Conservation (phyloP, 1,140 invertebrate genomes). For the Colletes latitarsis region DNA sequence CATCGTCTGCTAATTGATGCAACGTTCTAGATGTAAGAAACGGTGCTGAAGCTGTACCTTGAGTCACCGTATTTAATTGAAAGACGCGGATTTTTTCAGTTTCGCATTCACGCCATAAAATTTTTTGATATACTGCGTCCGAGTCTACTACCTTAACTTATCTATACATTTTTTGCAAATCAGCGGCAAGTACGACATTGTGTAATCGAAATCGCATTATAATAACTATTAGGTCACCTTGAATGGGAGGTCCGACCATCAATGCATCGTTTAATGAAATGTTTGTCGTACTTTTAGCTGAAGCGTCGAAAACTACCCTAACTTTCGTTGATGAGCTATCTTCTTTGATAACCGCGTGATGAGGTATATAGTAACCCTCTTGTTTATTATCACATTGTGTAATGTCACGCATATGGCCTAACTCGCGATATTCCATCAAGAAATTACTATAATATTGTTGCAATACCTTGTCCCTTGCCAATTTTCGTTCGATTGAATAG, state of each 20-base stretch:
- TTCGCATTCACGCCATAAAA: not conserved
- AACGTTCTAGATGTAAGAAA: not conserved
- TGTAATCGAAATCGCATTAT: conserved; percentile 24
- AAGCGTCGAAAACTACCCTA: not conserved
- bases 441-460: not conserved
- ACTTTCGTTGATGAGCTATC: not conserved
- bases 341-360: not conserved
- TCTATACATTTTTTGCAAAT: conserved; percentile 19
- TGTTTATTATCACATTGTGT: not conserved
- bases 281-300: not conserved
- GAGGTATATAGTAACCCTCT: conserved; percentile 20
- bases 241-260: not conserved
- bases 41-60: not conserved
- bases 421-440: not conserved
- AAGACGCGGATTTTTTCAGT: not conserved
- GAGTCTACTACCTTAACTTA: not conserved
- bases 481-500: too few relatives aligned
- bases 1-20: not conserved
- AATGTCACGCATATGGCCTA: not conserved
- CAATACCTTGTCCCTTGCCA: too few relatives aligned
- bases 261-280: not conserved
- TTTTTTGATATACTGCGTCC: not conserved
- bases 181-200: not conserved
- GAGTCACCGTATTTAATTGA: conserved; percentile 12
- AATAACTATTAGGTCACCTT: conserved; percentile 24